Evolutionary conservation across 2,888 invertebrate species (phyloP).

Genomic region (Megaustenia siamemsis): DNA sequence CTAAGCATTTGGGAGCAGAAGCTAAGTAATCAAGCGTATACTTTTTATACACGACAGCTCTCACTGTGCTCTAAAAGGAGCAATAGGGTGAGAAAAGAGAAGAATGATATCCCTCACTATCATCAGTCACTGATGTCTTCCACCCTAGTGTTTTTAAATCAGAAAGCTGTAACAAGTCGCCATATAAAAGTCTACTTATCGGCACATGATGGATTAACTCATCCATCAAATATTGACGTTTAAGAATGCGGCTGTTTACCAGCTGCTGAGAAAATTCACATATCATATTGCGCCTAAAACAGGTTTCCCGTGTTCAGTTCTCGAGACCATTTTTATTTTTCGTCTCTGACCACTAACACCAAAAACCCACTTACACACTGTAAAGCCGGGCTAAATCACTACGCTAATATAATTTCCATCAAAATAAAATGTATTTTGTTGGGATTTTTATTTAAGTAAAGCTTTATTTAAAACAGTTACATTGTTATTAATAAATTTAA

Average conservation of each 20-base stretch:
- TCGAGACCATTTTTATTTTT: neutral
- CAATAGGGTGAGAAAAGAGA: too few species aligned
- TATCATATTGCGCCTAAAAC: neutral
- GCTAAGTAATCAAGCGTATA: too few species aligned
- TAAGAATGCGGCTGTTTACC: neutral
- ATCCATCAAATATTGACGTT: conserved; percentile 21
- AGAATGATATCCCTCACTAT: too few species aligned
- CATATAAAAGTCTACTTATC: conserved; percentile 9
- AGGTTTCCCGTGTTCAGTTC: conserved; percentile 6
- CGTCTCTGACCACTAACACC: conserved; percentile 2
- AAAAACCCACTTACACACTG: conserved; percentile 29
- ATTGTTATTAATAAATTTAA: neutral
- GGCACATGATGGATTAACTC: neutral
- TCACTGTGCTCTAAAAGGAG: too few species aligned
- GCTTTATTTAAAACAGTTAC: neutral
- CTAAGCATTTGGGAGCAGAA: neutral
- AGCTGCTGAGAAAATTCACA: neutral
- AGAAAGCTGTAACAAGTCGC: neutral
- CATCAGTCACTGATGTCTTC: too few species aligned
- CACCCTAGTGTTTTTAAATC: too few species aligned
- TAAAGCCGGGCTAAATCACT: conserved; percentile 19
- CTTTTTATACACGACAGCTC: too few species aligned
- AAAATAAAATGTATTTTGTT: neutral
- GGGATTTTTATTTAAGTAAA: neutral
- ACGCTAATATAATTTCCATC: neutral